phyloP scores from a whole-genome alignment of 2,797 vertebrate species.

The Urocyon cinereoargenteus region DNA sequence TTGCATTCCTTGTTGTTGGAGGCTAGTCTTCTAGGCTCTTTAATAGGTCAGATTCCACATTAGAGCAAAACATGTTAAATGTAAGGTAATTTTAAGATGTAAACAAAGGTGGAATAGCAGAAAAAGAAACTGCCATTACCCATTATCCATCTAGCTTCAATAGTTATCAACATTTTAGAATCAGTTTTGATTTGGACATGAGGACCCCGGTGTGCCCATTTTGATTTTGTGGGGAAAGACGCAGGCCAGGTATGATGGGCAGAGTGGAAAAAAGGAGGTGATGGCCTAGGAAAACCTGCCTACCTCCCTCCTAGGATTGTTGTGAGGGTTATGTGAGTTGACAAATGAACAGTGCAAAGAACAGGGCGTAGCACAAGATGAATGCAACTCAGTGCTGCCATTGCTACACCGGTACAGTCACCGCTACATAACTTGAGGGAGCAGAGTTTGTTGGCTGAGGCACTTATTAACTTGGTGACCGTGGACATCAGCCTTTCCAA shows the following conservation, averaged over 20 bases:
- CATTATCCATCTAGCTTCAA: not conserved
- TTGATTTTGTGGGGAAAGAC: not conserved
- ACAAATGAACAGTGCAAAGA: not conserved
- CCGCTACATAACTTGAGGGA: not conserved
- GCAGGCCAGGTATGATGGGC: not conserved
- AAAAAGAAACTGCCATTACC: not conserved
- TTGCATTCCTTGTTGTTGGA: not conserved
- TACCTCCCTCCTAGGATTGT: not conserved
- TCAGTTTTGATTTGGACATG: not conserved
- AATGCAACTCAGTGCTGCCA: not conserved
- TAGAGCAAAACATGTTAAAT: conserved; percentile 6
- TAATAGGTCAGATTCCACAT: not conserved
- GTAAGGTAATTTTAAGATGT: conserved; percentile 16
- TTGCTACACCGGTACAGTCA: accelerated
- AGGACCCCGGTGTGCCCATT: not conserved
- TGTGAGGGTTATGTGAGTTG: not conserved
- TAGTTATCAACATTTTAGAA: not conserved
- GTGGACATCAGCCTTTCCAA: not conserved
- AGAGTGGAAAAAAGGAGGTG: not conserved
- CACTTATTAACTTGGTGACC: not conserved
- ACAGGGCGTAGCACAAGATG: not conserved
- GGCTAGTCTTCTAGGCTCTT: not conserved
- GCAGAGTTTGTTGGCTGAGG: not conserved
- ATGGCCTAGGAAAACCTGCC: not conserved
- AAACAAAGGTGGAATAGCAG: not conserved